Percentiles rank a stretch among this genome's conserved stretches.
Evolutionary conservation across 1,140 invertebrate genomes (phyloP).

Genomic region (Drosophila bocqueti): DNA sequence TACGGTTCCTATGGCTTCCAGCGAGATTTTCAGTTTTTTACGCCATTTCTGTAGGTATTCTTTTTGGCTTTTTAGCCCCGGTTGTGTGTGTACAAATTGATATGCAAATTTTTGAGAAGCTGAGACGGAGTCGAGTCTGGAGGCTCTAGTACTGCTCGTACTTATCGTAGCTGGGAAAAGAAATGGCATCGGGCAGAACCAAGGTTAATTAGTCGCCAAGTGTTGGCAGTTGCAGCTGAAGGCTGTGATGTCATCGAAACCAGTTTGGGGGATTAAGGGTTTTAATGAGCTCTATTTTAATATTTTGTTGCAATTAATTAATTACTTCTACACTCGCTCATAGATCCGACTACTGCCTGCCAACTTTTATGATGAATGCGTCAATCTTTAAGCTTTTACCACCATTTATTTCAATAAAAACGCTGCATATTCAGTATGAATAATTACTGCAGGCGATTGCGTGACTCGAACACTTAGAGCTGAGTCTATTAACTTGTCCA

Average conservation of each 20-base stretch:
- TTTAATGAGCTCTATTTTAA: constrained; percentile 28
- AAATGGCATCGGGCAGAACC: constrained; percentile 37
- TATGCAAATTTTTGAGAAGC: constrained; percentile 81
- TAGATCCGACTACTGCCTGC: not conserved
- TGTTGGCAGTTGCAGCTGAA: constrained; percentile 47
- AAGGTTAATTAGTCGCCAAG: constrained; percentile 77
- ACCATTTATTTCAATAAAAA: constrained; percentile 4
- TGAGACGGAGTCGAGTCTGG: constrained; percentile 19
- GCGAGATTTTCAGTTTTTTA: constrained; percentile 72
- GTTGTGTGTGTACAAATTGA: constrained; percentile 80
- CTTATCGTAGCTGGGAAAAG: constrained; percentile 39
- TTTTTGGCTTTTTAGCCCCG: constrained; percentile 1
- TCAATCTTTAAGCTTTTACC: not conserved
- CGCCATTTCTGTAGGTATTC: constrained; percentile 63
- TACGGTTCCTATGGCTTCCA: constrained; percentile 16
- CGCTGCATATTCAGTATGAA: constrained; percentile 1
- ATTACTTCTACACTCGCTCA: not conserved
- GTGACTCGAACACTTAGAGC: constrained; percentile 2
- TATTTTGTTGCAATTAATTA: constrained; percentile 2
- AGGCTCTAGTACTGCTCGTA: constrained; percentile 7
- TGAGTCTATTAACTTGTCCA: constrained; percentile 22
- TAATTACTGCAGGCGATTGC: constrained; percentile 9
- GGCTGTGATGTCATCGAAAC: constrained; percentile 27
- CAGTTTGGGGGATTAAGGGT: not conserved
- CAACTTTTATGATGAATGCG: constrained; percentile 4